Base-by-base conservation (phyloP, 1,140 invertebrate species). In the Ctenoplectra terminalis region DNA sequence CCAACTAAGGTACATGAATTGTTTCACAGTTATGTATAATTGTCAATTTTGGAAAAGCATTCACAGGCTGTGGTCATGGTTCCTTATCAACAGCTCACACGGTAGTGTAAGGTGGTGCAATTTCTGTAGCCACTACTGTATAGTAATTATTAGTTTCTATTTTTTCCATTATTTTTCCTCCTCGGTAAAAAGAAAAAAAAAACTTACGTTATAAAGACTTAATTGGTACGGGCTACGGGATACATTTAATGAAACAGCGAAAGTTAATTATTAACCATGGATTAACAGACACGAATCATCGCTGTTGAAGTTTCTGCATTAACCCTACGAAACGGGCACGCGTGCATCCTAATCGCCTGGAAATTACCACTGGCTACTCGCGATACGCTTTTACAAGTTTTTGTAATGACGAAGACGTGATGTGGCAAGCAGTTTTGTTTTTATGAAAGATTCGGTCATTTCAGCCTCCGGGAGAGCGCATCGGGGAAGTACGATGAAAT, bases 311-410 rank as follows among this genome's bases (percentile, higher is more conserved):
- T 37, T 37, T 70, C 23, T 23, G 23, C 20, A 37, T 66, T 29
- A 54, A 54, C 23, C 46, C 17, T 52, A 70, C 15, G 50, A 56
- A 63, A 82, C 37, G 29, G 7, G 20, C 23, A 56, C 34, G 50
- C 43, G 54, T 31, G 64, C n/a, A 58, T 77, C 66, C 50, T 60
- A 63, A 78, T 78, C 3, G 66, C 15, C 17, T 1, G 11, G 5
- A 26, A 50, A 79, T 78, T 78, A 71, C 23, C 17, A 23, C 31
- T 52, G 48, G 23, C 6, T 40, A 40, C 15, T n/a, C 26, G 43
- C 34, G 77, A 52, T 50, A 79, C 77, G 70, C 70, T 80, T 63
- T 79, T 80, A 54, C 70, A 48, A 58, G 40, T 31, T 46, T 52
- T 37, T 29, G 37, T 46, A 73, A 79, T n/a, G 31, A 5, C 37